A percentile compares a stretch with the other conserved stretches of the same genome.
phyloP scores from a whole-genome alignment of 1,140 invertebrate genomes.

The Brachystomella parvula region DNA sequence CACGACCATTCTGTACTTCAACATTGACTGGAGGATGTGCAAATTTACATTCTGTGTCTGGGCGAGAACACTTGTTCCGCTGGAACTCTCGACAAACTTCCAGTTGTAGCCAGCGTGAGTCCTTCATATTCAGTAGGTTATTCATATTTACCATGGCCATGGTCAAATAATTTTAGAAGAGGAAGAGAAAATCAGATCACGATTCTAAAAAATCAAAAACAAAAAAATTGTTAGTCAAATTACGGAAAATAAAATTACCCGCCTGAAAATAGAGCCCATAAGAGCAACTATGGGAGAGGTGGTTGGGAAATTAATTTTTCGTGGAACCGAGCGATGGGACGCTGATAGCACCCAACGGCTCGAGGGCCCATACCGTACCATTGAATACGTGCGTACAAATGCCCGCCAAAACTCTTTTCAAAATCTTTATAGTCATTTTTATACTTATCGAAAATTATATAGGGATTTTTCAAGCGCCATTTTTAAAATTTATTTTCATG shows the following conservation, averaged over 20 bases:
- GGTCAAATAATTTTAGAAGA: not conserved
- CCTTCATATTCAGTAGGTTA: constrained; percentile 93
- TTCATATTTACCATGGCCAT: constrained; percentile 96
- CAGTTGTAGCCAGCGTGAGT: constrained; percentile 98
- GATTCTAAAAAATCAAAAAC: not conserved
- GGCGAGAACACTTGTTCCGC: constrained; percentile 96
- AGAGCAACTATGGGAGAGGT: not conserved
- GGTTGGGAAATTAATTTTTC: not conserved
- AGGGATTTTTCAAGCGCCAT: no score
- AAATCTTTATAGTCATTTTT: no score
- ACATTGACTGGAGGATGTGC: constrained; percentile 98
- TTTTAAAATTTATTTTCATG: no score
- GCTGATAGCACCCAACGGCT: no score
- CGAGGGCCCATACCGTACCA: no score
- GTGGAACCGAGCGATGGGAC: no score
- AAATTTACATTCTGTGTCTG: constrained; percentile 99
- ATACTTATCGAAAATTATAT: no score
- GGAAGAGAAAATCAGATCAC: not conserved
- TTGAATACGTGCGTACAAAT: no score
- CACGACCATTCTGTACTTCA: constrained; percentile 98
- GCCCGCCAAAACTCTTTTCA: no score
- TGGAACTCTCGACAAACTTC: constrained; percentile 99
- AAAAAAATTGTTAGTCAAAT: not conserved
- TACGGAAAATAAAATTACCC: not conserved
- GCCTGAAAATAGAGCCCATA: not conserved